Evolutionary conservation across 2,113 vertebrate species (phyloP), one percentile per base, ranked within the genome.

Genomic region (Arothron firmamentum): DNA sequence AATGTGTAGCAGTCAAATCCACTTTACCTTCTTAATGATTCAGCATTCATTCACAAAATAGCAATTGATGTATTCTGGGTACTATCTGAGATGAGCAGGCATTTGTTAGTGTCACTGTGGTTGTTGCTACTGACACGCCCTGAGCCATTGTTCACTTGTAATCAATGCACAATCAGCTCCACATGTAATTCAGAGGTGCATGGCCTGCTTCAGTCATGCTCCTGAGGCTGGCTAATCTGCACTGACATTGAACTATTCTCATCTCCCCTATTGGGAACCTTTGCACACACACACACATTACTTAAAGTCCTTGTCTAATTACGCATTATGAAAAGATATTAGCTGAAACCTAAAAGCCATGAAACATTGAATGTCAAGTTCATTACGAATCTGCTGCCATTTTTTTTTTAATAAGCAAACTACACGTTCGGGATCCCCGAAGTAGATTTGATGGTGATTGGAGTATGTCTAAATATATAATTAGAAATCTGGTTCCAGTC

Each of bases 331-430:
- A 79, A 71, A 68, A 70, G 77, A 77, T 58, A 77, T 79, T 76
- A 72, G 52, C 45, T 52, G 58, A 72, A 81, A 74, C 64, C 72
- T 82, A 60, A 79, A 81, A 80, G 72, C 72, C 62, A 20, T 57
- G 74, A 65, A 75, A 76, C 76, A 67, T 71, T 76, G 74, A 79
- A 81, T 81, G 78, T 80, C 76, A 85, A 74, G 65, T 83, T 81
- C 74, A 87, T 87, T 87, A 78, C 74, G 71, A 81, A 52, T 75
- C 62, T 65, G 51, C 73, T 45, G 50, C 21, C 58, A 19, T 70
- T 79, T 62, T 45, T 41, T 70, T 23, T 23, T 23, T 23, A 55
- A 70, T 74, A 67, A 72, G 34, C 2, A 21, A 49, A 66, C 68
- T 59, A 51, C 9, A 21, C 52, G 63, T 67, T 70, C 59, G 74